Evolutionary conservation across 2,888 invertebrate species (phyloP).

Genomic region (Leptopterna dolabrata): DNA sequence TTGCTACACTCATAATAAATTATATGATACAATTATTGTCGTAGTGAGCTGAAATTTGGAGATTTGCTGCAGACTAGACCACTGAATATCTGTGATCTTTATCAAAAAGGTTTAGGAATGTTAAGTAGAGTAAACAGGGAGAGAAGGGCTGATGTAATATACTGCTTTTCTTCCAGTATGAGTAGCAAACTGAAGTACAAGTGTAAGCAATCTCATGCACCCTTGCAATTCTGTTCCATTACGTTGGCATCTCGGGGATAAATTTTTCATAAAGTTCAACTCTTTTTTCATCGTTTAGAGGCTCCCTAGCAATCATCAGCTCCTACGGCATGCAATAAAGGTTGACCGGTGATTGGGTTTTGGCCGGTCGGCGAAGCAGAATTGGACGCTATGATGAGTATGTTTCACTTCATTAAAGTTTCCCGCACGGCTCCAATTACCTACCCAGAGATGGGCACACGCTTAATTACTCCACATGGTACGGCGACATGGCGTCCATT

Average conservation of each 20-base stretch:
- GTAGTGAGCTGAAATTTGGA: too few species aligned
- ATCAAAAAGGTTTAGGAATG: too few species aligned
- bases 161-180: too few species aligned
- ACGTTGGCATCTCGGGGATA: background rate
- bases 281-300: background rate
- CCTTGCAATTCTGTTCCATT: background rate
- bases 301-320: background rate
- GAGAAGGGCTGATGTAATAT: too few species aligned
- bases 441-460: constrained; percentile 21
- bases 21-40: too few species aligned
- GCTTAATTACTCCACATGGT: constrained; percentile 20
- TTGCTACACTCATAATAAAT: too few species aligned
- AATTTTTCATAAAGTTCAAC: background rate
- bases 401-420: constrained; percentile 38
- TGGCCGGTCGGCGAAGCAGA: background rate
- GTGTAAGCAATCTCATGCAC: too few species aligned
- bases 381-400: constrained; percentile 11
- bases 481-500: background rate
- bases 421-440: constrained; percentile 36
- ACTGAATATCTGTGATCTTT: too few species aligned
- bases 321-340: background rate
- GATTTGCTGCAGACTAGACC: too few species aligned
- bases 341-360: background rate
- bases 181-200: too few species aligned
- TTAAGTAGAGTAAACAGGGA: too few species aligned